Conservation (phyloP, 1,140 invertebrate species). For the Palaemon carinicauda region DNA sequence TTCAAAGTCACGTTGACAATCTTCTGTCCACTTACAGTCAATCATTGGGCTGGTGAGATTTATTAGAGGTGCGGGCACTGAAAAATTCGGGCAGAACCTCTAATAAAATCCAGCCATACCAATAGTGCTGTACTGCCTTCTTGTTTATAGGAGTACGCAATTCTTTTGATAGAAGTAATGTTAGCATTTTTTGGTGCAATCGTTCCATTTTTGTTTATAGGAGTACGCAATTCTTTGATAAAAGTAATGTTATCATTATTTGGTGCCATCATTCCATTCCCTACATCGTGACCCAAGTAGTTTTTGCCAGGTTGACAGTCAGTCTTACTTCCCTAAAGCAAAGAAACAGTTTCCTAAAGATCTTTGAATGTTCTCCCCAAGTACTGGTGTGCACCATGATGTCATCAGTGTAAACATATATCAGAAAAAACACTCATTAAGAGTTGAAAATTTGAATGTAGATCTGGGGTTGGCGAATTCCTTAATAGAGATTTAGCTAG, state of each 20-base stretch:
- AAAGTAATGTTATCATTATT: neutral
- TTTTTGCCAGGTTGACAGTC: constrained; percentile 54
- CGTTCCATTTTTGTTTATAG: too few relatives aligned
- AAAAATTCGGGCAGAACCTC: too few relatives aligned
- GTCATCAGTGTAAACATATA: constrained; percentile 53
- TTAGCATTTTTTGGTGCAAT: too few relatives aligned
- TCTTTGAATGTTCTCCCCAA: constrained; percentile 51
- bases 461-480: constrained; percentile 49
- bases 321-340: constrained; percentile 31
- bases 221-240: too few relatives aligned
- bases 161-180: too few relatives aligned
- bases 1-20: neutral
- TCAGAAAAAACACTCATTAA: constrained; percentile 10
- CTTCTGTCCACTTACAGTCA: too few relatives aligned
- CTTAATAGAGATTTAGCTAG: too few relatives aligned
- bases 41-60: too few relatives aligned
- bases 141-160: too few relatives aligned
- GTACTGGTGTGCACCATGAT: constrained; percentile 47
- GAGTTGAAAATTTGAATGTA: constrained; percentile 42
- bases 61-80: too few relatives aligned
- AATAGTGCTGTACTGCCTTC: too few relatives aligned
- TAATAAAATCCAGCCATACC: too few relatives aligned
- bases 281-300: constrained; percentile 24
- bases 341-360: constrained; percentile 18
- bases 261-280: neutral